Percentiles rank a stretch among this genome's conserved stretches.
These are phyloP conservation scores for Ridgeia piscesae DNA, from an alignment of 1,140 invertebrate genomes.

Conservation along the genomic window DNA sequence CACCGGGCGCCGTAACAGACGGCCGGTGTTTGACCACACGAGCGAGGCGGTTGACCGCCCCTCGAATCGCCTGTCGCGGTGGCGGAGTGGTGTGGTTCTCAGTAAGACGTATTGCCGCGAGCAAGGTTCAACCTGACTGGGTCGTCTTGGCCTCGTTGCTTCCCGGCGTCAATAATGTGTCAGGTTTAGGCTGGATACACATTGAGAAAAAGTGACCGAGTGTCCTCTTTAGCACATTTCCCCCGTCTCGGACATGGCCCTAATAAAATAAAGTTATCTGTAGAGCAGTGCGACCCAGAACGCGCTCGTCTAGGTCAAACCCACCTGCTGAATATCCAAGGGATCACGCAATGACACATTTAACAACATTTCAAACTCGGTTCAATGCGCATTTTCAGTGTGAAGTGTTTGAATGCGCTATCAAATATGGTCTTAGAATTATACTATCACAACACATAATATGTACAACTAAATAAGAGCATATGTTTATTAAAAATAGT, in stretches of 20 bases:
- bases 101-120: background rate
- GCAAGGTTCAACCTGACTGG: background rate
- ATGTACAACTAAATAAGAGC: too few species aligned
- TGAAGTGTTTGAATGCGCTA: too few species aligned
- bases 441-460: too few species aligned
- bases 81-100: too few species aligned
- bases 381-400: too few species aligned
- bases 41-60: background rate
- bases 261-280: background rate
- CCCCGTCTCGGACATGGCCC: background rate
- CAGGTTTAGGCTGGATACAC: background rate
- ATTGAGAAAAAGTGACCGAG: too few species aligned
- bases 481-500: too few species aligned
- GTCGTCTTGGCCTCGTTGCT: background rate
- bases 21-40: background rate
- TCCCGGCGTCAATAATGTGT: background rate
- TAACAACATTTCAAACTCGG: too few species aligned
- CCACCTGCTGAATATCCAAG: too few species aligned
- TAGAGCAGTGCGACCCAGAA: background rate
- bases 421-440: too few species aligned
- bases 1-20: background rate
- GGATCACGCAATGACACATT: too few species aligned
- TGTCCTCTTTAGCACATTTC: background rate
- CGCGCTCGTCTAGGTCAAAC: too few species aligned
- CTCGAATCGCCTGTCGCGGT: background rate